These are phyloP conservation scores for Antedon mediterranea DNA, from an alignment of 53 echinoderm and acorn worm species.

Conservation along the genomic window DNA sequence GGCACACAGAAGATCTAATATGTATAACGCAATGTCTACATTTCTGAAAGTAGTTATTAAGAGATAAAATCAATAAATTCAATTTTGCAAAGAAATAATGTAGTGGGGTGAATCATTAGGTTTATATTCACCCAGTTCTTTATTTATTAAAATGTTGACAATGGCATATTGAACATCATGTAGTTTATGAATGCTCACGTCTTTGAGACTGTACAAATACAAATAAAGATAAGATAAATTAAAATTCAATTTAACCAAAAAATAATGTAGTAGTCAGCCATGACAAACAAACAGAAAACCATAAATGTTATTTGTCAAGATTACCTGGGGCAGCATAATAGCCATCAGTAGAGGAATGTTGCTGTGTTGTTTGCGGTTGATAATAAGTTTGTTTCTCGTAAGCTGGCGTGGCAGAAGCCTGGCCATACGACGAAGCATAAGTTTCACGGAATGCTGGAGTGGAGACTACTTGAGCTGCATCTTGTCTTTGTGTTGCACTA, in stretches of 20 bases:
- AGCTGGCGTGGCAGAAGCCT: slow-evolving; percentile 32
- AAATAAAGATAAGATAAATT: too few relatives aligned
- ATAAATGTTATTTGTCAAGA: slow-evolving; percentile 13
- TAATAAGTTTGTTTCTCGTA: slow-evolving; percentile 94
- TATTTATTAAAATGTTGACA: too few relatives aligned
- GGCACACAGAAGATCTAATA: too few relatives aligned
- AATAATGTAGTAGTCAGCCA: not conserved
- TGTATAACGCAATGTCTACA: too few relatives aligned
- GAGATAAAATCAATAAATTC: too few relatives aligned
- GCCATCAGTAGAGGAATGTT: slow-evolving; percentile 44
- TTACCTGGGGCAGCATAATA: slow-evolving; percentile 57
- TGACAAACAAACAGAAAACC: not conserved
- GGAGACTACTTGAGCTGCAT: slow-evolving; percentile 34
- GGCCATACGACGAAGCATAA: slow-evolving; percentile 41
- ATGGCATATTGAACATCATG: too few relatives aligned
- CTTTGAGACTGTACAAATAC: too few relatives aligned
- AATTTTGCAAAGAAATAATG: too few relatives aligned
- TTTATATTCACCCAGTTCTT: too few relatives aligned
- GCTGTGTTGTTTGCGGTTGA: slow-evolving; percentile 64
- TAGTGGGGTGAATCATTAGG: too few relatives aligned
- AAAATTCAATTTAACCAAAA: slow-evolving; percentile 14
- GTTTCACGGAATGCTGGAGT: slow-evolving; percentile 60
- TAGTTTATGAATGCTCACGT: too few relatives aligned
- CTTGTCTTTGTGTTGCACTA: slow-evolving; percentile 56
- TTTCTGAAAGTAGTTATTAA: too few relatives aligned